A percentile compares a stretch with the other conserved stretches of the same genome.
Evolutionary conservation across 2,797 vertebrate genomes (phyloP).

Genomic region (Arrhamphus sclerolepis): DNA sequence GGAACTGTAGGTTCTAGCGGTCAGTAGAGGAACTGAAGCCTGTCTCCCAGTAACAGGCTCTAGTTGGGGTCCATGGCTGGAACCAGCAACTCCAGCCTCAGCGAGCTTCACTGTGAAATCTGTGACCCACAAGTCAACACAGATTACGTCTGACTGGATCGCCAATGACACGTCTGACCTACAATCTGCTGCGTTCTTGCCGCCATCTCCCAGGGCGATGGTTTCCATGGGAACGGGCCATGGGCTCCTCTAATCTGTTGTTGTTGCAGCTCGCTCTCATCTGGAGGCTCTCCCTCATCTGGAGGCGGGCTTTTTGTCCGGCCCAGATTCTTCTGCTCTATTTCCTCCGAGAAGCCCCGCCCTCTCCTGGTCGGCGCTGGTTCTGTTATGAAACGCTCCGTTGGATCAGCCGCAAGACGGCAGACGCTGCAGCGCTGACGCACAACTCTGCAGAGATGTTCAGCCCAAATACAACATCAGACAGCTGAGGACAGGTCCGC

Average conservation of each 20-base stretch:
- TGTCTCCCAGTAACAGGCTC: no score
- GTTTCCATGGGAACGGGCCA: conserved; percentile 88
- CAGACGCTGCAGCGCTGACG: not conserved
- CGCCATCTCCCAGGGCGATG: conserved; percentile 69
- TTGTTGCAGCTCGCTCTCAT: conserved; percentile 75
- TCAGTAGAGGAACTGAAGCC: no score
- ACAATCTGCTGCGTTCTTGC: conserved; percentile 70
- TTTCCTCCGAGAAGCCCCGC: conserved; percentile 65
- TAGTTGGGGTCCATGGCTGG: no score
- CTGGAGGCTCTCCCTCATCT: conserved; percentile 79
- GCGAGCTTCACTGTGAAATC: conserved; percentile 64
- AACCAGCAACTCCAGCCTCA: conserved; percentile 47
- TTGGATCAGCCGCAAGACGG: not conserved
- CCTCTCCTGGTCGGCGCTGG: no score
- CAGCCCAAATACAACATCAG: no score
- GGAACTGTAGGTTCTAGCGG: no score
- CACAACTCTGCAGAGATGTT: not conserved
- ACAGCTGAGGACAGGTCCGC: no score
- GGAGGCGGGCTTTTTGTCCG: conserved; percentile 79
- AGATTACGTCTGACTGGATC: conserved; percentile 74
- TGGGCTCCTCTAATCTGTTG: conserved; percentile 78
- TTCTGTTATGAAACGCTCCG: not conserved
- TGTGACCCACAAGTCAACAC: conserved; percentile 70
- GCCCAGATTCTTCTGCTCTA: conserved; percentile 84
- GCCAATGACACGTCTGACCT: conserved; percentile 80